phyloP scores from a whole-genome alignment of 2,797 vertebrate species.

The Crenichthys baileyi region DNA sequence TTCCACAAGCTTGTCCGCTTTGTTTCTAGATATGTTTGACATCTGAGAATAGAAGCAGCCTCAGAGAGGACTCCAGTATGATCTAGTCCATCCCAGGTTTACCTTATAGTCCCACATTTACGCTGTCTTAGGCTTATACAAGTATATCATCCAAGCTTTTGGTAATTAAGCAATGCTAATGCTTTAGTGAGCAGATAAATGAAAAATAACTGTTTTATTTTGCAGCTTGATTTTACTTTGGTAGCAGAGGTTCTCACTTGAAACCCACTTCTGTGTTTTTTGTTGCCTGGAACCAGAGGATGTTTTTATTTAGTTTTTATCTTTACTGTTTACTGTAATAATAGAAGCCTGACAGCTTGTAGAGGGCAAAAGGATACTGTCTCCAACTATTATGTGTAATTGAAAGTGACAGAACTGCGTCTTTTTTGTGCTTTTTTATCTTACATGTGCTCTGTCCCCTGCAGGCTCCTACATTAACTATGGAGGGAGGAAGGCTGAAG shows the following conservation, averaged over 20 bases:
- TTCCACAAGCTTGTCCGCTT: background rate
- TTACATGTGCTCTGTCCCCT: constrained; percentile 12
- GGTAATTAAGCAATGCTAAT: no score
- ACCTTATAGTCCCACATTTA: background rate
- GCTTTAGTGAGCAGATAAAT: no score
- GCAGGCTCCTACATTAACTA: constrained; percentile 93
- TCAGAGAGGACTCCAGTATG: background rate
- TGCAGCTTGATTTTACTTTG: background rate
- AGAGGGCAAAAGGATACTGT: constrained; percentile 26
- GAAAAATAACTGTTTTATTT: no score
- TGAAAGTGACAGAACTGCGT: constrained; percentile 20
- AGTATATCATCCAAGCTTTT: background rate
- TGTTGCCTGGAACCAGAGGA: constrained; percentile 31
- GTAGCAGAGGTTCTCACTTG: background rate
- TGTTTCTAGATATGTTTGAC: background rate
- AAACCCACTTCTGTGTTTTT: background rate
- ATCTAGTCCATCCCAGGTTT: no score
- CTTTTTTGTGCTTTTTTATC: constrained; percentile 18
- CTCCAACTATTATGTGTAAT: constrained; percentile 48
- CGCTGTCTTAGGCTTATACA: no score
- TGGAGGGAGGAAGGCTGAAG: constrained; percentile 94
- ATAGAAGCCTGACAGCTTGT: constrained; percentile 15
- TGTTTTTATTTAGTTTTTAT: constrained; percentile 34
- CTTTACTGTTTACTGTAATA: constrained; percentile 24
- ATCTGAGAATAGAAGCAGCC: background rate